Evolutionary conservation across 2,888 invertebrate genomes (phyloP).

Genomic region (Megalurothrips usitatus): DNA sequence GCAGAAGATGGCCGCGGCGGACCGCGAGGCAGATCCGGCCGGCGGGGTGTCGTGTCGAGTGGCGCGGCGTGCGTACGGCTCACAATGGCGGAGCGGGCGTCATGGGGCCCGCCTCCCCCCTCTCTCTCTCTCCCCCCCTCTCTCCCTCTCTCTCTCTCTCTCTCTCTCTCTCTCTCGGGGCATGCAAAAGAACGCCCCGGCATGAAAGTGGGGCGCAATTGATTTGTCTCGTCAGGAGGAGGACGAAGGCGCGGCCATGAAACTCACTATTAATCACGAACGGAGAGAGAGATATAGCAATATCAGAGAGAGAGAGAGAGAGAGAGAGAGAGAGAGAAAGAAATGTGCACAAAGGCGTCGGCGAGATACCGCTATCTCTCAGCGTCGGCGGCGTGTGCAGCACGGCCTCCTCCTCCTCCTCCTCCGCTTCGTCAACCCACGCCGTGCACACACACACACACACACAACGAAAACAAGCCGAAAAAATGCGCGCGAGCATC

Average conservation of each 20-base stretch:
- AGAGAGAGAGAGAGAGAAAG: background rate
- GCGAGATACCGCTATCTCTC: background rate
- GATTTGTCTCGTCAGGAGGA: background rate
- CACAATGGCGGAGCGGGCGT: no score
- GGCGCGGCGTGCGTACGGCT: no score
- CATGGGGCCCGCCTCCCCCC: background rate
- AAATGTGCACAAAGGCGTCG: background rate
- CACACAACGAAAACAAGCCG: no score
- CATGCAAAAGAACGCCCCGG: background rate
- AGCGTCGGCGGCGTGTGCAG: no score
- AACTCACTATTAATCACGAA: background rate
- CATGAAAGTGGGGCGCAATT: background rate
- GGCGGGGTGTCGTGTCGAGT: no score
- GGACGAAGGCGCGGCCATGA: background rate
- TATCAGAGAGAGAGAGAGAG: background rate
- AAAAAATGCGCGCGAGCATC: no score
- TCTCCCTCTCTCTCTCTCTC: background rate
- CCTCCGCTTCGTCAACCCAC: no score
- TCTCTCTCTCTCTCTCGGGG: background rate
- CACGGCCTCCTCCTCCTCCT: background rate
- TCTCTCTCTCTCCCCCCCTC: background rate
- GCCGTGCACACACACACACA: no score
- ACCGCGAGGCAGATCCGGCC: no score
- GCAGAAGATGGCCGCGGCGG: no score
- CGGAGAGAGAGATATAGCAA: background rate